These are phyloP conservation scores for Terrapene triunguis DNA, from an alignment of 2,113 vertebrate species.

Conservation along the genomic window DNA sequence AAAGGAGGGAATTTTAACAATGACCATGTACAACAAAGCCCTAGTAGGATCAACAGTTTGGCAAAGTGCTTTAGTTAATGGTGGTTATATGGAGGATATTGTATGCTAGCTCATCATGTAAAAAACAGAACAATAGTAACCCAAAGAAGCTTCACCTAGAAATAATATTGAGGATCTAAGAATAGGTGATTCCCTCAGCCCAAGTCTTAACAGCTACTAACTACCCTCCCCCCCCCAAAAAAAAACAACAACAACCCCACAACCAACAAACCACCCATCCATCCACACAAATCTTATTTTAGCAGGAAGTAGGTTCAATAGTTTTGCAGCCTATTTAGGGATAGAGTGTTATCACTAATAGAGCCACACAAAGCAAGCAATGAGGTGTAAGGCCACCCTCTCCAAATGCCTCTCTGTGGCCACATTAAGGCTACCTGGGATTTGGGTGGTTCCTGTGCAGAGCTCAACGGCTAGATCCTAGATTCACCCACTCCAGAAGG, in stretches of 20 bases:
- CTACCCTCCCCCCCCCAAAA: background rate
- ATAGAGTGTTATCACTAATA: background rate
- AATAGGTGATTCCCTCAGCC: background rate
- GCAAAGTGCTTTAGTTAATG: background rate
- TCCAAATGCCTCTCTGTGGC: rapidly evolving
- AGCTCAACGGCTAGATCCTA: background rate
- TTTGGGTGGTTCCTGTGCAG: background rate
- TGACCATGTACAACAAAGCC: background rate
- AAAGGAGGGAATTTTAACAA: background rate
- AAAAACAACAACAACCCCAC: too few species aligned
- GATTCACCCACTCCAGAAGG: background rate
- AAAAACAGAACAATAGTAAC: background rate
- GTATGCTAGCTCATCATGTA: background rate
- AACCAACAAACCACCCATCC: too few species aligned
- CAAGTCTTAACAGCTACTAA: background rate
- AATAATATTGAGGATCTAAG: background rate
- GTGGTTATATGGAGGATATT: background rate
- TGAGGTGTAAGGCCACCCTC: background rate
- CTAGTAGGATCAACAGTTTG: background rate
- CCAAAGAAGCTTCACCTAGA: background rate
- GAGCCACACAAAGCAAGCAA: background rate
- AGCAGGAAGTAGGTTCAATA: background rate
- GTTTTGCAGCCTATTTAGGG: background rate
- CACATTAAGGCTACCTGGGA: background rate
- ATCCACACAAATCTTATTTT: background rate